Evolutionary conservation across 2,888 invertebrate genomes (phyloP), one percentile per base, ranked within the genome.

Genomic region (Nasonovia ribisnigri): DNA sequence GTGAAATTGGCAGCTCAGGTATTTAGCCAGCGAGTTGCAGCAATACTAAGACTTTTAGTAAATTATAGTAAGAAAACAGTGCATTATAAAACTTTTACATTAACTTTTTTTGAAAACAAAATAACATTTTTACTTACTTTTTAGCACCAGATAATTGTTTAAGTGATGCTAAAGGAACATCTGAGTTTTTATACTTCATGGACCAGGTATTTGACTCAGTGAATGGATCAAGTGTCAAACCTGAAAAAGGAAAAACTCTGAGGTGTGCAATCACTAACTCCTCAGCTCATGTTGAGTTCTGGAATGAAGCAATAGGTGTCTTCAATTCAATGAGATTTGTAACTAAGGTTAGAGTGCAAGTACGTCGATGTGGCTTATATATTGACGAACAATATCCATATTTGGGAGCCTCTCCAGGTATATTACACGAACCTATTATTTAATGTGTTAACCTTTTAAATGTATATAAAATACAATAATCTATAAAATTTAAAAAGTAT

Each of bases 181-280:
- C 86, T 16, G 54, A 92, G 26, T 86, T 92, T 29, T 67, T 92
- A 36, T 46, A 36, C 10, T 92, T 92, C 29, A 84, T 87, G 87
- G 88, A 92, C 43, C 92, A 92, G n/a, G 43, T 88, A 24, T 92
- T 92, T 54, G 92, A 92, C 88, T 87, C 54, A 29, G 48, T 42
- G 36, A 92, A 92, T 92, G 92, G 92, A 54, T 77, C 24, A 60
- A 54, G 29, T 46, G 48, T 87, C n/a, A 29, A 29, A 57, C 42
- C 48, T 36, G 42, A 86, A 29, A 54, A 54, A 16, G 86, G 86
- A 26, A 92, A 87, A 36, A 86, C 57, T 20, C 51, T 92, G 46
- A 36, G 60, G 48, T 77, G 84, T 42, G 92, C 86, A 48, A 26
- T 92, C 1, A 36, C 36, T 11, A 42, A 42, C 2, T 20, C 84